phyloP scores from a whole-genome alignment of 2,888 invertebrate species.

The Acholoe squamosa region DNA sequence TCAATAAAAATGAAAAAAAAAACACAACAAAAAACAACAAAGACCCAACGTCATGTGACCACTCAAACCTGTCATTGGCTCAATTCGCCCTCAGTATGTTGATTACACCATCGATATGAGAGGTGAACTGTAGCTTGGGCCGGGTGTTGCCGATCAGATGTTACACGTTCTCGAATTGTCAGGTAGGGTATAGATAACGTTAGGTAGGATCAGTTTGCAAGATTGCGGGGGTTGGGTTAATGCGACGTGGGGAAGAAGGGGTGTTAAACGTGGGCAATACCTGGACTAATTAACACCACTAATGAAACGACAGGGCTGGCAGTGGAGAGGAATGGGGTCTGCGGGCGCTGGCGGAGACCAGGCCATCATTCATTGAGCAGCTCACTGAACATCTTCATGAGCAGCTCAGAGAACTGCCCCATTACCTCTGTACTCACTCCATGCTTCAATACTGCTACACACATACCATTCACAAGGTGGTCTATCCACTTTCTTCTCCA shows the following conservation, averaged over 20 bases:
- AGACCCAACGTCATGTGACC: neutral
- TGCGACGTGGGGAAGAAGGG: too few species aligned
- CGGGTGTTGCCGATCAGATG: neutral
- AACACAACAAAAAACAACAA: too few species aligned
- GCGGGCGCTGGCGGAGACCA: neutral
- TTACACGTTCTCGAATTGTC: neutral
- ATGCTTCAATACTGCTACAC: neutral
- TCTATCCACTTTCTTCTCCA: neutral
- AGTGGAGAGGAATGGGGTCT: slow-evolving; percentile 16
- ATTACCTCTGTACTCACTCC: neutral
- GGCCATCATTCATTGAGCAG: neutral
- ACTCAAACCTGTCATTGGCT: neutral
- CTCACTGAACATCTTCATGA: neutral
- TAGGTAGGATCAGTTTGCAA: neutral
- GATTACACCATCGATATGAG: neutral
- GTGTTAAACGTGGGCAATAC: neutral
- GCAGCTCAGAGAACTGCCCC: neutral
- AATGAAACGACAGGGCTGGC: neutral
- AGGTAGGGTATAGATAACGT: neutral
- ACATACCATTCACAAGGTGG: neutral
- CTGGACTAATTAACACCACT: slow-evolving; percentile 17
- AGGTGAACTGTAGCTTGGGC: neutral
- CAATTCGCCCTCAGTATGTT: neutral
- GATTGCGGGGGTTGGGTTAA: neutral
- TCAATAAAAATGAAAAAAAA: neutral